Evolutionary conservation across 2,797 vertebrate genomes (phyloP).

Genomic region (Hypotaenidia okinawae): DNA sequence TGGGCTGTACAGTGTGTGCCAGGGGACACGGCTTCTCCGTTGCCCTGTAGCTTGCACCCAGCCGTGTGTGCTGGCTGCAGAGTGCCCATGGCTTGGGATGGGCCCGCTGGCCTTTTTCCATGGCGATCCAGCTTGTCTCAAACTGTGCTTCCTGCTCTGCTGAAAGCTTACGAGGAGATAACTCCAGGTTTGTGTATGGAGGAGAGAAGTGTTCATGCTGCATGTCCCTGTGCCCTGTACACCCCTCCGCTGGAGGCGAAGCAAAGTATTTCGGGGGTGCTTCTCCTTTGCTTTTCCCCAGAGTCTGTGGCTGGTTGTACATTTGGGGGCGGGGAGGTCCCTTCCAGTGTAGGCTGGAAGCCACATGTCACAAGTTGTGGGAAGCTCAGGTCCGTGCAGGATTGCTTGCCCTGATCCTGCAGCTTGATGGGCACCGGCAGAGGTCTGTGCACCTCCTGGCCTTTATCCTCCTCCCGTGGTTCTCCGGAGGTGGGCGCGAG

Average conservation of each 20-base stretch:
- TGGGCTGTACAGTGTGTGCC: accelerated
- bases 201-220: accelerated
- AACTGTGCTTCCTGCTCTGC: neutral
- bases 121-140: neutral
- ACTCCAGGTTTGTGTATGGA: neutral
- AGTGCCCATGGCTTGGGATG: accelerated
- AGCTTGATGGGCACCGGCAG: neutral
- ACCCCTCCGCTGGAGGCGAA: neutral
- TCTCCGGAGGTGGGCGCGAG: neutral
- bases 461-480: neutral
- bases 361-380: too few relatives aligned
- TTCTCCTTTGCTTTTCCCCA: too few relatives aligned
- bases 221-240: neutral
- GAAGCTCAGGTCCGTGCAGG: accelerated
- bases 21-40: accelerated
- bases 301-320: neutral
- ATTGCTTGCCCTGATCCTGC: neutral
- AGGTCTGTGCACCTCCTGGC: neutral
- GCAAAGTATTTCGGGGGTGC: neutral
- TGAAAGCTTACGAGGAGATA: neutral
- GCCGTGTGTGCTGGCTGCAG: accelerated
- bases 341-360: too few relatives aligned
- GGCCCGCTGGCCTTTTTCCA: accelerated
- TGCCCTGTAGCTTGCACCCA: neutral
- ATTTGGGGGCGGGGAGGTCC: neutral